These are phyloP conservation scores for Listronotus oregonensis DNA, from an alignment of 1,140 invertebrate species.

Conservation along the genomic window DNA sequence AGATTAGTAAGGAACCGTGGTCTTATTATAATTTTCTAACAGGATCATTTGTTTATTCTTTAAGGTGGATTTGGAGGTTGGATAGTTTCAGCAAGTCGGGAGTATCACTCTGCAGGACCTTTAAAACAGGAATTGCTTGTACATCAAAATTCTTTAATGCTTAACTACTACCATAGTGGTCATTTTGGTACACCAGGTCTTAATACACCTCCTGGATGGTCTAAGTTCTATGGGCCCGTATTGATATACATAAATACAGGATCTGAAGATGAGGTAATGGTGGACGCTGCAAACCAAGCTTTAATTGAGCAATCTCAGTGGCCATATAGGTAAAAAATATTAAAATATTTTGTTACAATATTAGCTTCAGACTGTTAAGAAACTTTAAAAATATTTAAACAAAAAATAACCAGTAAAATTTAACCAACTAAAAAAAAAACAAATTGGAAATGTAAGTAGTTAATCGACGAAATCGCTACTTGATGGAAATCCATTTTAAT, in stretches of 20 bases:
- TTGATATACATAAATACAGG: slow-evolving; percentile 25
- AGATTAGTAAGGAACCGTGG: too few species aligned
- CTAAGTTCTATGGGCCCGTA: slow-evolving; percentile 21
- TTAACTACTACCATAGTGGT: slow-evolving; percentile 27
- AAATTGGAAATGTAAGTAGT: too few species aligned
- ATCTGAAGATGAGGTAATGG: slow-evolving; percentile 13
- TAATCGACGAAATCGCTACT: too few species aligned
- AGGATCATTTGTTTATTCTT: neutral
- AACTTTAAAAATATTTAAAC: too few species aligned
- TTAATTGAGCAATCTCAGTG: slow-evolving; percentile 12
- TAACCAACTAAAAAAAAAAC: too few species aligned
- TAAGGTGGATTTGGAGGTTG: slow-evolving; percentile 25
- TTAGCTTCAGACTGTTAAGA: neutral
- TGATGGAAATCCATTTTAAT: too few species aligned
- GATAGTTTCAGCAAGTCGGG: slow-evolving; percentile 19
- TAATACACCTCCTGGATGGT: slow-evolving; percentile 16
- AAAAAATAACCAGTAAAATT: too few species aligned
- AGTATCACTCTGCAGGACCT: slow-evolving; percentile 24
- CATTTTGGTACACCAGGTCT: slow-evolving; percentile 20
- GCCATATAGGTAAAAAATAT: slow-evolving; percentile 16
- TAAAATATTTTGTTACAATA: neutral
- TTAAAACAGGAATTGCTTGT: slow-evolving; percentile 25
- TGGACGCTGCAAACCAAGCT: slow-evolving; percentile 14
- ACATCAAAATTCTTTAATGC: slow-evolving; percentile 23
- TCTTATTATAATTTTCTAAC: too few species aligned